These are phyloP conservation scores for Crenuchus spilurus DNA, from an alignment of 2,797 vertebrate species.

Conservation along the genomic window DNA sequence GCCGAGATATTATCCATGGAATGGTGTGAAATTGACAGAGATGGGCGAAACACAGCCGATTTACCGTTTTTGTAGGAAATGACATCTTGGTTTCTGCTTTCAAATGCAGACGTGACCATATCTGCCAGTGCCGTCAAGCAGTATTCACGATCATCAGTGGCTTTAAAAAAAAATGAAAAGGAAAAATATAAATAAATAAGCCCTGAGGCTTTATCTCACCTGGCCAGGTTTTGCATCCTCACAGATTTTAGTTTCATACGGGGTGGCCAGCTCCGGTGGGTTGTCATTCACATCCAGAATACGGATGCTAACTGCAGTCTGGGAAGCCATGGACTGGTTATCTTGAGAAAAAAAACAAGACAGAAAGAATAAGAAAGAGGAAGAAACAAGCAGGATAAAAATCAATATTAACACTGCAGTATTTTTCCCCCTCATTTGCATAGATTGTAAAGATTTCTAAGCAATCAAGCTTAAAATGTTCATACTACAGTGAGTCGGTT, in stretches of 20 bases:
- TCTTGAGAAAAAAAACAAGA: slow-evolving; percentile 69
- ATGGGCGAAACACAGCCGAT: slow-evolving; percentile 10
- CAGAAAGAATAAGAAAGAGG: not conserved
- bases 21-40: not conserved
- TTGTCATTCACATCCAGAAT: slow-evolving; percentile 98
- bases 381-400: not conserved
- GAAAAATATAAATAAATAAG: slow-evolving; percentile 8
- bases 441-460: not conserved
- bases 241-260: slow-evolving; percentile 91
- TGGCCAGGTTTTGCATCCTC: slow-evolving; percentile 96
- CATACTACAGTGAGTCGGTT: not conserved
- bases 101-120: not conserved
- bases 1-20: slow-evolving; percentile 17
- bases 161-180: not conserved
- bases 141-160: slow-evolving; percentile 21
- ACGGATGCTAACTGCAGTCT: slow-evolving; percentile 87
- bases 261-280: slow-evolving; percentile 92
- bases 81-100: slow-evolving; percentile 25
- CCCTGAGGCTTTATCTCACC: slow-evolving; percentile 72
- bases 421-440: not conserved
- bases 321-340: slow-evolving; percentile 87
- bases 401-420: not conserved
- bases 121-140: not conserved
- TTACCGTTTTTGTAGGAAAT: slow-evolving; percentile 18
- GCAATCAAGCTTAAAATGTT: no score